Conservation (phyloP, 23 tunicate species). For the Trididemnum clinides region DNA sequence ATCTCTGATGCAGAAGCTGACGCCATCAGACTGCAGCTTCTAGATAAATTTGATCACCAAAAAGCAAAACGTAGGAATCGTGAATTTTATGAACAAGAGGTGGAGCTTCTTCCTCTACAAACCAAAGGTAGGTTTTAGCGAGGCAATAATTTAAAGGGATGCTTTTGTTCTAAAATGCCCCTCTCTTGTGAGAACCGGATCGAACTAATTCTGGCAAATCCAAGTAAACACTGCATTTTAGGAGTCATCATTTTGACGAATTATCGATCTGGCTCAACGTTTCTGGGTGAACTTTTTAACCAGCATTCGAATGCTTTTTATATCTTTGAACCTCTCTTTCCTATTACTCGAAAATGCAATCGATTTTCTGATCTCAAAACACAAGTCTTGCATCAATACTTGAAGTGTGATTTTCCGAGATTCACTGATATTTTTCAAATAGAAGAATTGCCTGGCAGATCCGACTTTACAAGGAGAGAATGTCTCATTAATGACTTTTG, state of each 20-base stretch:
- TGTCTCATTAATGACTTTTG: constrained; percentile 77
- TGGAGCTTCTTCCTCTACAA: no score
- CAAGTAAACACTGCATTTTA: no score
- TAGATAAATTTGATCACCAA: no score
- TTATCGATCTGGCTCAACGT: constrained; percentile 95
- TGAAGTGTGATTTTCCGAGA: constrained; percentile 77
- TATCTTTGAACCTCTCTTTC: constrained; percentile 81
- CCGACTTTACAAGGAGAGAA: not conserved
- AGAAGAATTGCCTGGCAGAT: constrained; percentile 1
- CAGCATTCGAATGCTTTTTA: constrained; percentile 86
- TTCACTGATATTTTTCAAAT: constrained; percentile 16
- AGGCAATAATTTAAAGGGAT: no score
- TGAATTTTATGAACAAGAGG: no score
- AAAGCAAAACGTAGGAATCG: no score
- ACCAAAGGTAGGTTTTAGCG: no score
- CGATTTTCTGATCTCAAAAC: not conserved
- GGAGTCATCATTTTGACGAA: constrained; percentile 73
- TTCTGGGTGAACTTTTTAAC: constrained; percentile 86
- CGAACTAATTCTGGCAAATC: no score
- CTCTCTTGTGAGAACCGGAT: no score
- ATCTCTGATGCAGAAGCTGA: no score
- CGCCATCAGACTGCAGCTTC: no score
- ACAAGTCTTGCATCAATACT: constrained; percentile 11
- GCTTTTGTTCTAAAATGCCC: no score
- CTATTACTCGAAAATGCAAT: constrained; percentile 47